Conservation (phyloP, 2,113 vertebrate genomes). For the Pandion haliaetus region DNA sequence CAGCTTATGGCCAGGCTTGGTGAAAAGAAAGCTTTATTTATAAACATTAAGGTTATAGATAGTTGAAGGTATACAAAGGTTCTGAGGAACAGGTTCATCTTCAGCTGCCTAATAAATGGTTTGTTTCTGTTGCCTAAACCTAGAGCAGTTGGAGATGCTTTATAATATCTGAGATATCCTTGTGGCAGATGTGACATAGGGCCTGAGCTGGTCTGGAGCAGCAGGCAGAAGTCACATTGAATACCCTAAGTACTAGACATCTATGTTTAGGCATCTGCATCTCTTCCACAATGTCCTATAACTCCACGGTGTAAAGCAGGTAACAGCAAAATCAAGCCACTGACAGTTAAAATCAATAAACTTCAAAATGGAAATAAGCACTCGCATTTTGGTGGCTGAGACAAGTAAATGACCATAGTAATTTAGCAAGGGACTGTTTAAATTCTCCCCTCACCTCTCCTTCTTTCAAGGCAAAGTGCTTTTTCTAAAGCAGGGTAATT, state of each 20-base stretch:
- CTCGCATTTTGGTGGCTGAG: neutral
- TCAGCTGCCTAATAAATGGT: neutral
- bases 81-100: neutral
- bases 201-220: neutral
- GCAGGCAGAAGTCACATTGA: neutral
- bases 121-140: neutral
- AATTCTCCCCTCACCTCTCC: neutral
- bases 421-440: neutral
- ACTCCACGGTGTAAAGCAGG: neutral
- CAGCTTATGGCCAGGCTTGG: neutral
- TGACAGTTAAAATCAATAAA: neutral
- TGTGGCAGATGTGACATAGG: neutral
- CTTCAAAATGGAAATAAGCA: neutral
- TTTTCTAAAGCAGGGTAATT: neutral
- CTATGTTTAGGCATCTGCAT: neutral
- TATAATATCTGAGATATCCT: neutral
- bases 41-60: neutral
- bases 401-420: neutral
- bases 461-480: neutral
- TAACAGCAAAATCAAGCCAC: neutral
- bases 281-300: neutral
- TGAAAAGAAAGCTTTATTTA: neutral
- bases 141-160: neutral
- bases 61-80: neutral
- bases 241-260: neutral